These are phyloP conservation scores for Dermochelys coriacea DNA, from an alignment of 2,797 vertebrate genomes.

Conservation along the genomic window DNA sequence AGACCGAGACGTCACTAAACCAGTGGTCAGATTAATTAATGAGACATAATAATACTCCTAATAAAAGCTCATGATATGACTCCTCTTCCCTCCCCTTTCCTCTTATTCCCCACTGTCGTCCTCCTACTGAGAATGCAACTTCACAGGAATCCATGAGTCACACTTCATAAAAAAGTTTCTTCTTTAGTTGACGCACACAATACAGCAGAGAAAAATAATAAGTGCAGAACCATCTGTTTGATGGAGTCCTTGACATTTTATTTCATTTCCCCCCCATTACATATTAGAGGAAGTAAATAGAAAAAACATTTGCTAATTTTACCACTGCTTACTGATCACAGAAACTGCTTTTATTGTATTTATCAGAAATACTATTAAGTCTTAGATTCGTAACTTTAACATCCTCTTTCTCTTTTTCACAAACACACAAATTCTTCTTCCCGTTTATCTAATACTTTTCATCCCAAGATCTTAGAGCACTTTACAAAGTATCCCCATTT, in stretches of 20 bases:
- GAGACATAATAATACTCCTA: slow-evolving; percentile 88
- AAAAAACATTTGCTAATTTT: slow-evolving; percentile 85
- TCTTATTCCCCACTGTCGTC: slow-evolving; percentile 68
- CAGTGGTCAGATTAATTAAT: slow-evolving; percentile 85
- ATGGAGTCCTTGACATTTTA: slow-evolving; percentile 86
- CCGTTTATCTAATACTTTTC: neutral
- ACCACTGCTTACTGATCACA: slow-evolving; percentile 83
- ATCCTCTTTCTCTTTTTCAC: slow-evolving; percentile 8
- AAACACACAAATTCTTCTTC: neutral
- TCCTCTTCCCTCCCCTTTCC: slow-evolving; percentile 78
- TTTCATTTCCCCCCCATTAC: slow-evolving; percentile 84
- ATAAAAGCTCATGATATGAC: slow-evolving; percentile 86
- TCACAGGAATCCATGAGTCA: slow-evolving; percentile 82
- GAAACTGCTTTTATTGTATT: slow-evolving; percentile 77
- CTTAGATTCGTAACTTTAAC: slow-evolving; percentile 32
- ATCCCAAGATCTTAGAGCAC: neutral
- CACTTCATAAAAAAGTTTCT: slow-evolving; percentile 77
- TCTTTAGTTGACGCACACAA: slow-evolving; percentile 83
- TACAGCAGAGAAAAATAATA: slow-evolving; percentile 75
- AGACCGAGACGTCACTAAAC: slow-evolving; percentile 87
- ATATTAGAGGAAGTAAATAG: slow-evolving; percentile 87
- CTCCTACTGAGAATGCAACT: slow-evolving; percentile 76
- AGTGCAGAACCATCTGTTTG: slow-evolving; percentile 87
- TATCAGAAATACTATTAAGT: slow-evolving; percentile 61
- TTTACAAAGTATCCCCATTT: neutral